Evolutionary conservation across 2,113 vertebrate species (phyloP), one percentile per base, ranked within the genome.

Genomic region (Neoarius graeffei): DNA sequence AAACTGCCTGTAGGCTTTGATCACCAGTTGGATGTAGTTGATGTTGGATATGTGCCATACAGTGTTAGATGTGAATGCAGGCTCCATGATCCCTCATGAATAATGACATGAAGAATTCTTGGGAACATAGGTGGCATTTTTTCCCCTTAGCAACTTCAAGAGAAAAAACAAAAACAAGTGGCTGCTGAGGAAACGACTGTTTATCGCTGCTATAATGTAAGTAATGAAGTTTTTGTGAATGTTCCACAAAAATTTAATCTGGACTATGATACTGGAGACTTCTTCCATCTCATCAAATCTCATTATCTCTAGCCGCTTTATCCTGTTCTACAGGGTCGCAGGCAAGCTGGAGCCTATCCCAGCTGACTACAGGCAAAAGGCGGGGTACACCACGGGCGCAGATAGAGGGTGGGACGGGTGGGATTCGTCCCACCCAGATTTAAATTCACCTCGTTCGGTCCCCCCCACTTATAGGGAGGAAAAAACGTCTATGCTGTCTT

Each of bases 1-100:
- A 91, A 88, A 74, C 73, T 79, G 79, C 80, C 89, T 85, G 91
- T 86, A 88, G 88, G 90, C 91, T 93, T 92, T 94, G 89, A 93
- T 91, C 85, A 91, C 84, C 59, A 89, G 88, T 87, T 89, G 73
- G 73, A 69, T 81, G 48, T 88, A 85, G 84, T 73, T 90, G 90
- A 56, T 85, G 77, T 64, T 85, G 77, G 84, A 82, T 60, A 85
- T 84, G 83, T 92, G 91, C 92, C 92, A 91, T 89, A 89, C 27
- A 20, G 81, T 84, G 88, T 94, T 93, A 93, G 92, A 84, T 84
- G 83, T 71, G 74, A 91, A 79, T 76, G 88, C 59, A 81, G 79
- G 90, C 66, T 80, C 86, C 86, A n/a, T 42, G 57, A 13, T 42
- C 2, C 2, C 57, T 60, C 30, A 81, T 35, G 80, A 35, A 60